Conservation (phyloP, 2,888 invertebrate species). For the Serrognathus titanus region DNA sequence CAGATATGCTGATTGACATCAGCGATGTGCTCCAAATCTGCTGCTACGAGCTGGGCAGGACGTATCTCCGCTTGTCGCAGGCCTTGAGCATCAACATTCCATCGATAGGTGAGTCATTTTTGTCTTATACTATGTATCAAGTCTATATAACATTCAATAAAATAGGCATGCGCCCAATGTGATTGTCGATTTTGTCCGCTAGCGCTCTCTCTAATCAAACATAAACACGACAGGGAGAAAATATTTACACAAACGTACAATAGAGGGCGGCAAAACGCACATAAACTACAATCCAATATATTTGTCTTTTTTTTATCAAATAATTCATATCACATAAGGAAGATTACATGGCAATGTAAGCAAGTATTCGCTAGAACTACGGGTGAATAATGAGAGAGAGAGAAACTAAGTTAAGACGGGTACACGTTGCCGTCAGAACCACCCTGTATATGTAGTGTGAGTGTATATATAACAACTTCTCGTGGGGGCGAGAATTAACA, state of each 20-base stretch:
- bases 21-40: constrained; percentile 97
- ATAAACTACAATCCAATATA: constrained; percentile 20
- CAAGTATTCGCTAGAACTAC: constrained; percentile 21
- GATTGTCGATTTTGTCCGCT: no score
- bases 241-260: no score
- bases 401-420: no score
- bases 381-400: no score
- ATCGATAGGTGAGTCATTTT: constrained; percentile 69
- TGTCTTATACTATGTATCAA: neutral
- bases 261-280: neutral
- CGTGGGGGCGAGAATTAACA: no score
- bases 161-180: no score
- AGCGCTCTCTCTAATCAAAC: no score
- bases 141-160: no score
- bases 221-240: no score
- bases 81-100: constrained; percentile 88
- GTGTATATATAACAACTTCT: neutral
- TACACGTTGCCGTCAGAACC: no score
- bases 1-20: constrained; percentile 93
- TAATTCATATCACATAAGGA: constrained; percentile 28
- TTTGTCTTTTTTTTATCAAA: constrained; percentile 15
- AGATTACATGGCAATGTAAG: constrained; percentile 30
- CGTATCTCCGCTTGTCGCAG: constrained; percentile 84
- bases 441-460: neutral
- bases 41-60: constrained; percentile 91